Evolutionary conservation across 2,888 invertebrate genomes (phyloP).

Genomic region (Agrypnus murinus): DNA sequence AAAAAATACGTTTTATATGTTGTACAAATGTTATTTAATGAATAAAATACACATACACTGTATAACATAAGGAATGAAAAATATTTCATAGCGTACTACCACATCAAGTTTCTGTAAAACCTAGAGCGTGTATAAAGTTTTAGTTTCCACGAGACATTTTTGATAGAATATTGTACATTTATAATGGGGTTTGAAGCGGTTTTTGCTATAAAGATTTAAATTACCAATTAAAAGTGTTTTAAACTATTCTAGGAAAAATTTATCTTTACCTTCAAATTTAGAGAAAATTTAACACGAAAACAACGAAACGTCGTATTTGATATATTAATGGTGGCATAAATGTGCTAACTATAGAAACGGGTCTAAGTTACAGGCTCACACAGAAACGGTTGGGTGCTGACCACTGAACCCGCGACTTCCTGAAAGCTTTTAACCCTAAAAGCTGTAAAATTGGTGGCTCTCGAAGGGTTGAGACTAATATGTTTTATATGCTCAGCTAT

Average conservation of each 20-base stretch:
- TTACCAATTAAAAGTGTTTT: too few species aligned
- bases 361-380: conserved; percentile 14
- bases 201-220: too few species aligned
- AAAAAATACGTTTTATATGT: background rate
- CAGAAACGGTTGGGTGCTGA: conserved; percentile 39
- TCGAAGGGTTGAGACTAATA: conserved; percentile 16
- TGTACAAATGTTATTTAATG: conserved; percentile 8
- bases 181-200: too few species aligned
- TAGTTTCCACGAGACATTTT: background rate
- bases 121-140: background rate
- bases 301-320: too few species aligned
- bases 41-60: conserved; percentile 3
- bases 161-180: too few species aligned
- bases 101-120: background rate
- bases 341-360: background rate
- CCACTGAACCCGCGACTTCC: conserved; percentile 36
- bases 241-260: too few species aligned
- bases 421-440: conserved; percentile 48
- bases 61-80: conserved; percentile 11
- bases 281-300: too few species aligned
- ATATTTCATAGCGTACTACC: background rate
- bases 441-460: conserved; percentile 40
- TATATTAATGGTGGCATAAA: conserved; percentile 13
- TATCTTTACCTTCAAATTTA: too few species aligned
- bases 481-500: conserved; percentile 22